Conservation (phyloP, 2,888 invertebrate species). For the Lasioglossum malachurum region DNA sequence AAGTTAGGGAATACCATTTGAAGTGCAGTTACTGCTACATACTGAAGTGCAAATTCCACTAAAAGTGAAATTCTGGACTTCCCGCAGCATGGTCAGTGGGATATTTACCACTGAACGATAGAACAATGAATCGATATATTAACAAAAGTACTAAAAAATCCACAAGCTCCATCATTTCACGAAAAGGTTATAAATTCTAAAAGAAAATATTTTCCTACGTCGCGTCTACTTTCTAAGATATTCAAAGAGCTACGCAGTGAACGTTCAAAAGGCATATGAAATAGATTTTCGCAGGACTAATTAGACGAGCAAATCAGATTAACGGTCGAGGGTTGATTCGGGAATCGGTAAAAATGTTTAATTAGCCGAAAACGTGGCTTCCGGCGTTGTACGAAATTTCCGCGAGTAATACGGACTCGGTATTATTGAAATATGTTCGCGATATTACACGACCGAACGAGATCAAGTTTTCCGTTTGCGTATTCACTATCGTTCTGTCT, state of each 20-base stretch:
- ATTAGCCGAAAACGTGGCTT: background rate
- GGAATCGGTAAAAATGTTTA: background rate
- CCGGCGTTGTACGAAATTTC: background rate
- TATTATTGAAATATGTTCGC: background rate
- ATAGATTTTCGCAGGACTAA: background rate
- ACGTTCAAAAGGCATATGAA: background rate
- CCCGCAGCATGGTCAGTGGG: background rate
- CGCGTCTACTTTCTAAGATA: no score
- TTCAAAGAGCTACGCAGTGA: no score
- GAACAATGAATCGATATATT: background rate
- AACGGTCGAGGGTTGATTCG: background rate
- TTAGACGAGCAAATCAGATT: background rate
- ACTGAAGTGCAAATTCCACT: background rate
- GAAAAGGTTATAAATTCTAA: no score
- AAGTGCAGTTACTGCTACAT: background rate
- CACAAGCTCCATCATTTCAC: background rate
- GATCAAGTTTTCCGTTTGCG: background rate
- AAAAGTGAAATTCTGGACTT: background rate
- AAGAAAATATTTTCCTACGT: no score
- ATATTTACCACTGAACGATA: background rate
- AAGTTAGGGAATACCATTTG: background rate
- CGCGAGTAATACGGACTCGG: background rate
- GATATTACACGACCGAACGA: background rate
- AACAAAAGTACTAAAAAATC: background rate
- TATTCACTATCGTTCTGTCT: background rate